Base-by-base conservation (phyloP, 2,113 vertebrate genomes). In the Telmatochromis brichardi region DNA sequence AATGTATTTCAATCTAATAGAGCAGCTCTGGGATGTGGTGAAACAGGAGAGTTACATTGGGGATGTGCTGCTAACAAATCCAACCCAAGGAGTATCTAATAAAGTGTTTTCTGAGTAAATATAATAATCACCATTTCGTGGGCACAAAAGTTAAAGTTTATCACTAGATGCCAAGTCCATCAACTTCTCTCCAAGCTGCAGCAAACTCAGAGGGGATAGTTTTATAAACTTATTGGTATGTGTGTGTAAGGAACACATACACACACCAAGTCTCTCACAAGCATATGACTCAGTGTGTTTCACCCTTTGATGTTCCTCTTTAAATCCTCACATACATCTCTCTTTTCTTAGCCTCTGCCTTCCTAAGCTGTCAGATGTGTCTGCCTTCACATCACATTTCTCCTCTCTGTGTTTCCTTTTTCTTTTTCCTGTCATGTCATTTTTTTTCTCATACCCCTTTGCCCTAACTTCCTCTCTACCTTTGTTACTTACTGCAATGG, bases 251-350 rank as follows among this genome's bases (percentile, higher is more conserved):
- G 37, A 15, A 73, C 21, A 14, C 55, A 53, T 26, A 26, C 42
- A 50, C 71, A 78, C 42, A 78, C 71, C 23, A 31, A 50, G 40
- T 12, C 15, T 50, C 71, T 78, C 71, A 78, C 15, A 78, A 50
- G 15, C 42, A 7, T 23, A 50, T 31, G 71, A 76, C 42, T 76
- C 71, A 50, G 23, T 78, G 42, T 76, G 23, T 80, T 84, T 90
- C 83, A 87, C 86, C 87, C 89, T 83, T 71, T 88, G 84, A 90
- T 71, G 58, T 26, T 65, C 37, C 45, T 83, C 78, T 84, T 80
- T 93, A 89, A 93, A 89, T 21, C 57, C 21, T 73, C 83, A 81
- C 84, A 80, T 57, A 63, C 85, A 33, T 80, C 78, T 81, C 45
- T 89, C 54, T 86, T 81, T 79, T 86, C 78, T 71, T 51, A 28